Base-by-base conservation (phyloP, 2,113 vertebrate genomes). In the Rynchops niger region DNA sequence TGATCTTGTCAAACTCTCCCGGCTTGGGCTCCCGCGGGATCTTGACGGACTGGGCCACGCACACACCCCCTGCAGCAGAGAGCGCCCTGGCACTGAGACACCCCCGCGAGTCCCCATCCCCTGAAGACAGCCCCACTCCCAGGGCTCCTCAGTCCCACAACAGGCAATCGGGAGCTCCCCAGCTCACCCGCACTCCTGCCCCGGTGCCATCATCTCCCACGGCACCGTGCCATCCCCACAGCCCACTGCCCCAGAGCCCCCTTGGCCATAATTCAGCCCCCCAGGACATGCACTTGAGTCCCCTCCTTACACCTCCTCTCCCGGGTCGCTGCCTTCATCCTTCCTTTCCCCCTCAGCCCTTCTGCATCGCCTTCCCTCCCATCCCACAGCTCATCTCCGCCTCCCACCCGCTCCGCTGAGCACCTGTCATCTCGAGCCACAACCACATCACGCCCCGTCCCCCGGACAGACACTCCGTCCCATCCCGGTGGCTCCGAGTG, bases 31-130 rank as follows among this genome's bases (percentile, higher is more conserved):
- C 99, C 73, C 99, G 98, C 0, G 99, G 99, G 71, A 99, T 99
- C 98, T 99, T 99, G 96, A 99, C 98, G 0, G 99, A 99, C 97
- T 99, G 99, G 25, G 99, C 99, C 38, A 99, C 99, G 47, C 99
- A 99, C 84, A 99, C 98, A 2, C 98, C 98, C 18, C 99, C 99
- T 99, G 97, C 2, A n/a, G 78, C 93, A 88, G 40, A 97, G 73
- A 93, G 78, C 91, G 11, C 66, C 59, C 82, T 0, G 5, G 47
- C 72, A 7, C 59, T 83, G 94, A 95, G 95, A 47, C 43, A 26
- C 8, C n/a, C 66, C 53, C 17, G 0, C 0, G 0, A 26, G 40
- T 0, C 14, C 55, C 56, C 18, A 6, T 6, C 1, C 29, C 49
- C 22, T 1, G 1, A 12, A 52, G 8, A 9, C 19, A 30, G 9